A percentile compares a stretch with the other conserved stretches of the same genome.
Conservation (phyloP, 2,888 invertebrate species). For the Terebella lapidaria region DNA sequence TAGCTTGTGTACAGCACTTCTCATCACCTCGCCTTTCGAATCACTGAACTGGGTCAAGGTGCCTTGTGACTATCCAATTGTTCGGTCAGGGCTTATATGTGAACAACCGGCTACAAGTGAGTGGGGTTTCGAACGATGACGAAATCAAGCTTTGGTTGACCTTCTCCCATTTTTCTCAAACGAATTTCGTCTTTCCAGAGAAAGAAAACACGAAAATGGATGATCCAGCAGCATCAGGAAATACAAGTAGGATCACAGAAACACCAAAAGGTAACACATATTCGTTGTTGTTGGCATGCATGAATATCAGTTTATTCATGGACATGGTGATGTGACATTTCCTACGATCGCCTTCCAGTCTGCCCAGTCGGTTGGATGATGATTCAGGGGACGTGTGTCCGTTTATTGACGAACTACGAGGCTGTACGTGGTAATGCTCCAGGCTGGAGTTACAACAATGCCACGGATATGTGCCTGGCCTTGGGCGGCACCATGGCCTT, state of each 20-base stretch:
- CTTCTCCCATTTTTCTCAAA: no score
- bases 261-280: no score
- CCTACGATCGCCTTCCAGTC: not conserved
- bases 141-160: no score
- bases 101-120: constrained; percentile 9
- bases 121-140: no score
- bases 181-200: no score
- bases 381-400: not conserved
- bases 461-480: not conserved
- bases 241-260: no score
- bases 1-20: constrained; percentile 22
- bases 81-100: constrained; percentile 20
- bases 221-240: no score
- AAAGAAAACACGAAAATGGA: no score
- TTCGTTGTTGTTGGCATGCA: no score
- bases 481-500: not conserved
- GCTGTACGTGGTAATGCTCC: not conserved
- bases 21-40: constrained; percentile 16
- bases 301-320: no score
- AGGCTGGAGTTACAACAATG: not conserved
- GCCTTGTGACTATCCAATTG: constrained; percentile 25
- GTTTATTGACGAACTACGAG: not conserved
- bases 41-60: constrained; percentile 24
- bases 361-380: not conserved
- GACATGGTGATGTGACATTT: no score